Percentiles rank a stretch among this genome's conserved stretches.
phyloP scores from a whole-genome alignment of 2,113 vertebrate species.

The Oncorhynchus kisutch region DNA sequence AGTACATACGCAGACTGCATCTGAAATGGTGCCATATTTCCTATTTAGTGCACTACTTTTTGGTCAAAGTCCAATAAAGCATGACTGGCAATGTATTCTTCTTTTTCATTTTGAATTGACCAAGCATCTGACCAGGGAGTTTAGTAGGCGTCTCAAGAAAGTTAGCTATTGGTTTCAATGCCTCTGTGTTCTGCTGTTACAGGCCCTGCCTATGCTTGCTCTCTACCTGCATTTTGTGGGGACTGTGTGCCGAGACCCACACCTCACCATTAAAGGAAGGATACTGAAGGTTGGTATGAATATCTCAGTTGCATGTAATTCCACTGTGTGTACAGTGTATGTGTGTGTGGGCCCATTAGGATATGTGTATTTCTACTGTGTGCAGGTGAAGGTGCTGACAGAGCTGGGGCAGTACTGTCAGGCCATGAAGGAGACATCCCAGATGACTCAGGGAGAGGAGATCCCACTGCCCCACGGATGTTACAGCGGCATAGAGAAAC shows the following conservation, averaged over 20 bases:
- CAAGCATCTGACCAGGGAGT: too few relatives aligned
- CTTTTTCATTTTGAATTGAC: too few relatives aligned
- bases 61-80: too few relatives aligned
- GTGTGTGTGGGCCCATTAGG: conserved; percentile 2
- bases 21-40: background rate
- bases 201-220: conserved; percentile 85
- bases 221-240: conserved; percentile 85
- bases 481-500: conserved; percentile 17
- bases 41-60: background rate
- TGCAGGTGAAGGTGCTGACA: conserved; percentile 58
- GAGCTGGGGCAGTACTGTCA: conserved; percentile 67
- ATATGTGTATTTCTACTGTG: background rate
- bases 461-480: conserved; percentile 45
- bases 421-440: conserved; percentile 60
- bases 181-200: conserved; percentile 33
- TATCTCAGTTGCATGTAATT: conserved; percentile 40
- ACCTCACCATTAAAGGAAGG: conserved; percentile 78
- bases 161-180: too few relatives aligned
- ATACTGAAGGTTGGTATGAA: conserved; percentile 83
- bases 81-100: too few relatives aligned
- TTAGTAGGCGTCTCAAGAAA: too few relatives aligned
- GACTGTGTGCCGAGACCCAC: conserved; percentile 80
- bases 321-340: background rate
- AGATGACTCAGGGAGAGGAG: conserved; percentile 51
- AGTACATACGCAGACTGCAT: conserved; percentile 60